Percentiles rank a stretch among this genome's conserved stretches.
phyloP scores from a whole-genome alignment of 2,113 vertebrate genomes.

The Ophiodon elongatus region DNA sequence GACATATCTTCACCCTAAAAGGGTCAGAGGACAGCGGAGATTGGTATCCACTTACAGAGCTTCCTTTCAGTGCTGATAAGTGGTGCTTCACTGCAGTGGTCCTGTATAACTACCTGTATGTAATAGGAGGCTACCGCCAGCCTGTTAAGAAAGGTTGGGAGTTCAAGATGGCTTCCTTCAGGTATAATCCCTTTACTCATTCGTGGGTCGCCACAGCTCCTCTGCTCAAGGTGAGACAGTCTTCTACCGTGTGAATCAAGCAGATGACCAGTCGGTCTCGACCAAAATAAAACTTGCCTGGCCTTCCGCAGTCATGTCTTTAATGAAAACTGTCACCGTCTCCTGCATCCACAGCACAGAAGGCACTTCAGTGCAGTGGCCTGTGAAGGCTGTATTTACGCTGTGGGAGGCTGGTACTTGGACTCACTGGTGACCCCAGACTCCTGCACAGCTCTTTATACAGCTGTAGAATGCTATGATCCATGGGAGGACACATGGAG shows the following conservation, averaged over 20 bases:
- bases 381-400: constrained; percentile 82
- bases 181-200: constrained; percentile 82
- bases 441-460: constrained; percentile 82
- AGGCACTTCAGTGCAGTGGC: constrained; percentile 86
- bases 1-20: constrained; percentile 72
- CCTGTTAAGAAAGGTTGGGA: constrained; percentile 76
- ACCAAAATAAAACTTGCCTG: not conserved
- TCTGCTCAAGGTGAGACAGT: constrained; percentile 79
- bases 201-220: constrained; percentile 79
- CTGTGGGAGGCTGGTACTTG: constrained; percentile 87
- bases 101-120: constrained; percentile 85
- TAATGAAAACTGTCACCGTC: constrained; percentile 30
- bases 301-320: not conserved
- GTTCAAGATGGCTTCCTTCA: constrained; percentile 85
- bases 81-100: constrained; percentile 87
- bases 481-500: constrained; percentile 82
- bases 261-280: not conserved
- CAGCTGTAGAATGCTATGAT: constrained; percentile 85
- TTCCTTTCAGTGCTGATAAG: constrained; percentile 86
- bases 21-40: constrained; percentile 49
- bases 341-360: constrained; percentile 75
- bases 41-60: constrained; percentile 74
- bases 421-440: constrained; percentile 84
- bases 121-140: constrained; percentile 84
- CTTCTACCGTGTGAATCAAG: not conserved